Evolutionary conservation across 1,140 invertebrate genomes (phyloP), one percentile per base, ranked within the genome.

Genomic region (Pygmarrhopalites habei): DNA sequence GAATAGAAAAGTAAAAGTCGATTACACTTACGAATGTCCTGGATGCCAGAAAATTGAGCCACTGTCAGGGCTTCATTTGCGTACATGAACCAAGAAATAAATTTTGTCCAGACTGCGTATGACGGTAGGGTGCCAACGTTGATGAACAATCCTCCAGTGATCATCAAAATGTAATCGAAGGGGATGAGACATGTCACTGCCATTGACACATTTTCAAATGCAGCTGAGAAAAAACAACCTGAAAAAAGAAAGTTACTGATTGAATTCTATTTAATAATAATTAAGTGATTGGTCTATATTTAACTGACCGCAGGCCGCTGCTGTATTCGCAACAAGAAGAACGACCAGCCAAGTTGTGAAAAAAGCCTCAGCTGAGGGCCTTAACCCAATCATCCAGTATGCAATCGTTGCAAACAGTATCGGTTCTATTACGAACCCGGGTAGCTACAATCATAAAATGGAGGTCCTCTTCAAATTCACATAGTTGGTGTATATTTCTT

Each of bases 61-160:
- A 89, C 88, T 15, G 83, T 85, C 75, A 95, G 79, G 0, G 89
- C 85, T 80, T 97, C 93, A 72, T 89, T 93, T 1, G 88, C 87
- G 75, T 95, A 94, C 76, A 90, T 85, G 72, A 97, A 82, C 91
- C 93, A 97, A 0, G 92, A 95, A 14, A 95, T 72, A 74, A 92
- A 91, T 72, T 88, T 86, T 1, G 92, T 80, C 89, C 92, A 95
- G 0, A 51, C 28, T 41, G 60, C 15, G 25, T 58, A 64, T 15
- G 44, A 26, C 12, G 46, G 53, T 19, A 64, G 35, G 10, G 62
- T 58, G 89, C 84, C 84, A 56, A 92, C 77, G 78, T 87, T 88
- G 32, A 90, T 80, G 72, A 92, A 92, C 5, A 89, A 78, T 51
- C 90, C 90, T 63, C 89, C 90, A 0, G 88, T 89, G 66, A 92